phyloP scores from a whole-genome alignment of 2,797 vertebrate species.

The Hypotaenidia philippensis region DNA sequence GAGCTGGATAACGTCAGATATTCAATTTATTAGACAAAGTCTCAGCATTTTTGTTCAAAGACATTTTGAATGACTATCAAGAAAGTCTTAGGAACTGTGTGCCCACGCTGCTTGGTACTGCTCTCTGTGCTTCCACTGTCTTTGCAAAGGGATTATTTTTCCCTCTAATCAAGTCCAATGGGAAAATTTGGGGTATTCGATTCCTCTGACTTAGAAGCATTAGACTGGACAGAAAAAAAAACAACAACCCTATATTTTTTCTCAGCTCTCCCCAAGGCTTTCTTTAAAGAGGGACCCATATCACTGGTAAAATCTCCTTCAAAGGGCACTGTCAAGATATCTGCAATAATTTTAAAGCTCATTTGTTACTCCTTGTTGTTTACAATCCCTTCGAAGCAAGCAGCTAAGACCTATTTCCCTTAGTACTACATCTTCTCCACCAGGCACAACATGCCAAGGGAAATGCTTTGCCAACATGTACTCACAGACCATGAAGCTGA shows the following conservation, averaged over 20 bases:
- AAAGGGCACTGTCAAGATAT: constrained; percentile 9
- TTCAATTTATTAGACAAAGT: not conserved
- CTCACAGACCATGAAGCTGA: not conserved
- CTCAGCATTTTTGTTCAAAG: not conserved
- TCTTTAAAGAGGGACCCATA: constrained; percentile 26
- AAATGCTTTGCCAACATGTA: not conserved
- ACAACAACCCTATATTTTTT: not conserved
- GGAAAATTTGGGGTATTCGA: not conserved
- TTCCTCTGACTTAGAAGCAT: not conserved
- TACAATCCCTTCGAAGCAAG: not conserved
- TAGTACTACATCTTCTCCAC: not conserved
- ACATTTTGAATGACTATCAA: not conserved
- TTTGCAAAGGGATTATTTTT: not conserved
- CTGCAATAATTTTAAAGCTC: constrained; percentile 41
- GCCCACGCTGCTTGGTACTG: not conserved
- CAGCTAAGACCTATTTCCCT: constrained; percentile 9
- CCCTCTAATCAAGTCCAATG: not conserved
- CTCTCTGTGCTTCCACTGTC: not conserved
- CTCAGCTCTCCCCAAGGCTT: constrained; percentile 2
- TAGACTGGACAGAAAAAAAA: not conserved
- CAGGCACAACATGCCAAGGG: not conserved
- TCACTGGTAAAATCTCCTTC: constrained; percentile 26
- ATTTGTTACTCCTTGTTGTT: constrained; percentile 31
- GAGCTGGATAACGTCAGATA: not conserved
- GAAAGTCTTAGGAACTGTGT: not conserved